Conservation (phyloP, 2,888 invertebrate species). For the Euclidia mi region DNA sequence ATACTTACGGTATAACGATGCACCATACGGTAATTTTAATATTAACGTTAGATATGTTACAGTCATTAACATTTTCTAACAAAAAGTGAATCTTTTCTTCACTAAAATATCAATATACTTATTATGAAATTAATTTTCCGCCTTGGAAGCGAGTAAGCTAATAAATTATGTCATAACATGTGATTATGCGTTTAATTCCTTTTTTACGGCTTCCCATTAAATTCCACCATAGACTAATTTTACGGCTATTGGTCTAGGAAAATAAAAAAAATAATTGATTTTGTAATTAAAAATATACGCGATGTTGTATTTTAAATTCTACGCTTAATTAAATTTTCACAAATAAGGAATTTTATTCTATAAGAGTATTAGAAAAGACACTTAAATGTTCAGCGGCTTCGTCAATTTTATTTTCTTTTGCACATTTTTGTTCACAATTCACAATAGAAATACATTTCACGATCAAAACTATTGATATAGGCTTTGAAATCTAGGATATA, state of each 20-base stretch:
- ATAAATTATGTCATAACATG: conserved; percentile 31
- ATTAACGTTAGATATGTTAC: conserved; percentile 69
- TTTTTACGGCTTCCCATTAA: conserved; percentile 15
- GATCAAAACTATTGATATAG: too few relatives aligned
- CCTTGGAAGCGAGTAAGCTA: conserved; percentile 33
- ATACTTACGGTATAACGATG: conserved; percentile 66
- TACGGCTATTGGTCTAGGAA: conserved; percentile 24
- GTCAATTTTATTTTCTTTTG: too few relatives aligned
- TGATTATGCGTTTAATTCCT: conserved; percentile 23
- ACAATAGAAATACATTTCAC: too few relatives aligned
- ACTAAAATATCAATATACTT: conserved; percentile 44
- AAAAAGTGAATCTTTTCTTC: conserved; percentile 46
- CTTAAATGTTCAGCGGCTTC: not conserved
- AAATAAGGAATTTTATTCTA: not conserved
- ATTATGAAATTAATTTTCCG: conserved; percentile 57
- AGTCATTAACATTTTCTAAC: conserved; percentile 68
- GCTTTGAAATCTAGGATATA: not conserved
- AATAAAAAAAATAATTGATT: conserved; percentile 30
- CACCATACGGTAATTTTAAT: conserved; percentile 58
- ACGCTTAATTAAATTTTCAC: not conserved
- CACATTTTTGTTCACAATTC: too few relatives aligned
- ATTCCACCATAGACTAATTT: not conserved
- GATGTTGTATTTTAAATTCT: not conserved
- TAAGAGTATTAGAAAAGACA: not conserved
- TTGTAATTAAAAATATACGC: not conserved